Base-by-base conservation (phyloP, 2,797 vertebrate species). In the Chrysocyon brachyurus region DNA sequence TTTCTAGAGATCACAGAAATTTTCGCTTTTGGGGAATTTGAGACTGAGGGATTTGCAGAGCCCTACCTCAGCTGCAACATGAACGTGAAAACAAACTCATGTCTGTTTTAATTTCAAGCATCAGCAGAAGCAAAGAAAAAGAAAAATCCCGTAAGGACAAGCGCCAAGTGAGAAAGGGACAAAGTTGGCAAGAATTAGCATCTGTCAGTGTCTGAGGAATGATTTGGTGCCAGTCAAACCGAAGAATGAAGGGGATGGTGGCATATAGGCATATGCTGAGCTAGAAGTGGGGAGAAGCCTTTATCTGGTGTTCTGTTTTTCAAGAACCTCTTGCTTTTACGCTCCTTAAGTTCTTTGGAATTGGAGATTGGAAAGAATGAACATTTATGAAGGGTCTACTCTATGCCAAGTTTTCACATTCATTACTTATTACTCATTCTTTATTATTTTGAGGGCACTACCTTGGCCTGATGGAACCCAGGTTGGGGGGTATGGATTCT, bases 71-170 rank as follows among this genome's bases (percentile, higher is more conserved):
- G 46, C 22, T 1, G 0, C 75, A 59, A 36, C 46, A 33, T 40
- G 85, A 88, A 95, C 2, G 40, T 33, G 40, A 77, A 57, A 63
- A 16, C 66, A 93, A 64, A 90, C 9, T 12, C 36, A 96, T 70
- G 79, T 72, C 12, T 77, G 40, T 87, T 57, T 95, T 64, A 83
- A 72, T 97, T 93, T 95, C 49, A 61, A 87, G 87, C 73, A 75
- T 57, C 75, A n/a, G n/a, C 40, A 70, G 91, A 66, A 90, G 8
- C 22, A 36, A 91, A 87, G 22, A 31, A 49, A 79, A 56, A 86
- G 31, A 54, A 83, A 77, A 31, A 6, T 1, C 14, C 19, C 8
- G 5, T 9, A 46, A 87, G 81, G 56, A 95, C 36, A 83, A 31
- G 36, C 6, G 40, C 33, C 66, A 75, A 91, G 86, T 68, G 31